phyloP scores from a whole-genome alignment of 2,888 invertebrate species.

The Hypomecis atomaria region DNA sequence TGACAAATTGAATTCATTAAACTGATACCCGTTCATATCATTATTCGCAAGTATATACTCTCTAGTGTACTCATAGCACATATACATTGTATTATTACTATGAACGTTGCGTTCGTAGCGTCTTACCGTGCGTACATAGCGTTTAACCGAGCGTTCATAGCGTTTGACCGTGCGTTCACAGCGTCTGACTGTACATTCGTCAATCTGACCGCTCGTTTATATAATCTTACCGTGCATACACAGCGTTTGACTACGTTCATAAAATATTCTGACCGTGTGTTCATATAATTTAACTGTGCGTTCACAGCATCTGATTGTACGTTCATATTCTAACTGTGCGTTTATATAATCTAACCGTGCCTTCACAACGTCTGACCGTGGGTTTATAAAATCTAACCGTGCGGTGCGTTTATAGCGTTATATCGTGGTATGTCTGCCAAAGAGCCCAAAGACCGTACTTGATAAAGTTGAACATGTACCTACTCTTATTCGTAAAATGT shows the following conservation, averaged over 20 bases:
- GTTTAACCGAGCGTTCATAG: background rate
- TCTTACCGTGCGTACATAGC: background rate
- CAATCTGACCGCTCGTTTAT: background rate
- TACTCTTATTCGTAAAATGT: background rate
- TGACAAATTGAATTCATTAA: conserved; percentile 29
- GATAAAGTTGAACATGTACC: background rate
- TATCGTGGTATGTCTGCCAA: too few relatives aligned
- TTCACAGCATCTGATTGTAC: background rate
- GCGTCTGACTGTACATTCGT: background rate
- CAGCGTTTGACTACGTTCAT: background rate
- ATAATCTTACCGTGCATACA: background rate
- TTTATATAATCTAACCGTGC: background rate
- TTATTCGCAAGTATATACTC: too few relatives aligned
- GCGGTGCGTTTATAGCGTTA: background rate
- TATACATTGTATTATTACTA: too few relatives aligned
- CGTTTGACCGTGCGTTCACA: background rate
- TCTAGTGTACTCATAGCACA: too few relatives aligned
- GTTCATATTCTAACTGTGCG: background rate
- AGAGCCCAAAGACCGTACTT: too few relatives aligned
- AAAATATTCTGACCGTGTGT: too few relatives aligned
- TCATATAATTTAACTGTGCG: background rate
- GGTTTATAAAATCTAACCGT: background rate
- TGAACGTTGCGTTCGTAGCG: too few relatives aligned
- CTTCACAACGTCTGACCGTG: background rate
- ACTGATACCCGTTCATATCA: background rate